A percentile compares a stretch with the other conserved stretches of the same genome.
Conservation (phyloP, 2,888 invertebrate species). For the Seira ritae region DNA sequence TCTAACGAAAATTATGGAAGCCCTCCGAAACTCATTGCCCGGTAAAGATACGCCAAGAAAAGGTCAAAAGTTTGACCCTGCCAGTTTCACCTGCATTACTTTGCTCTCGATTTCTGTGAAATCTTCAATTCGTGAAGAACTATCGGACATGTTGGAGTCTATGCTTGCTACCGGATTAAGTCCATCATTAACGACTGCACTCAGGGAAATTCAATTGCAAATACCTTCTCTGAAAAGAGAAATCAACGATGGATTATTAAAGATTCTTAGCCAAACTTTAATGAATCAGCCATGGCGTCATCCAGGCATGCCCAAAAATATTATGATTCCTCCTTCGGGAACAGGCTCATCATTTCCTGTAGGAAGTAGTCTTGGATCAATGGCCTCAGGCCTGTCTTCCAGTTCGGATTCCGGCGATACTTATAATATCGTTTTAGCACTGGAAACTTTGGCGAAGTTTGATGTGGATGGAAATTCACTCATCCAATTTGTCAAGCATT, state of each 20-base stretch:
- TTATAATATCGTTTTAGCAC: constrained; percentile 90
- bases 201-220: constrained; percentile 91
- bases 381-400: constrained; percentile 49
- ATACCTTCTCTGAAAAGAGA: constrained; percentile 91
- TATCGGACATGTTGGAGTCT: constrained; percentile 89
- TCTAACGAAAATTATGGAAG: constrained; percentile 90
- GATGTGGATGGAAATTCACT: constrained; percentile 95
- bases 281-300: constrained; percentile 91
- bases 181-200: constrained; percentile 91
- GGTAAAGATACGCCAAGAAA: constrained; percentile 75
- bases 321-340: constrained; percentile 53
- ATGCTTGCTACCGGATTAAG: constrained; percentile 96
- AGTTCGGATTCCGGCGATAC: constrained; percentile 84
- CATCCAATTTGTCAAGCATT: constrained; percentile 92
- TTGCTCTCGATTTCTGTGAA: constrained; percentile 92
- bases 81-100: constrained; percentile 95
- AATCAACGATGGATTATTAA: constrained; percentile 94
- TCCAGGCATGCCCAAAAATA: constrained; percentile 85
- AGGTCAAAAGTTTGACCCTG: constrained; percentile 83
- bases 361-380: constrained; percentile 44
- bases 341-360: constrained; percentile 41
- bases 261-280: constrained; percentile 92
- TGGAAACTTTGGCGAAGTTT: constrained; percentile 91
- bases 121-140: constrained; percentile 85
- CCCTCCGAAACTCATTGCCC: constrained; percentile 86